phyloP scores from a whole-genome alignment of 2,888 invertebrate species.

The Blomia tropicalis region DNA sequence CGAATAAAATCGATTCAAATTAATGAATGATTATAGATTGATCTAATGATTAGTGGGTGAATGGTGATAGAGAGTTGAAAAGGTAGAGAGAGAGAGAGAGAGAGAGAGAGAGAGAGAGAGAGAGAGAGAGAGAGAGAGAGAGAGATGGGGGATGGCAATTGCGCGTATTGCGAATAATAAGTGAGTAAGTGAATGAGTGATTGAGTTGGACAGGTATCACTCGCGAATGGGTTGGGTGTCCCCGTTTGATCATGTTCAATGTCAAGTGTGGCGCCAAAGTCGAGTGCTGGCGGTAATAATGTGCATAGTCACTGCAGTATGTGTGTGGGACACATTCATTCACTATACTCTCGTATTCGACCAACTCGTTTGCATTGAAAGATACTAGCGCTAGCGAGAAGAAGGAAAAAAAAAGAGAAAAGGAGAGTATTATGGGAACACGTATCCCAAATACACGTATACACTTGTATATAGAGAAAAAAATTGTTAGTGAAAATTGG shows the following conservation, averaged over 20 bases:
- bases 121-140: too few relatives aligned
- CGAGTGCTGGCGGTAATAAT: not conserved
- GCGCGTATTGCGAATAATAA: too few relatives aligned
- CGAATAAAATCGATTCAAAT: too few relatives aligned
- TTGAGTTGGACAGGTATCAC: too few relatives aligned
- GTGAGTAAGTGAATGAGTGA: too few relatives aligned
- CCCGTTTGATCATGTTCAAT: too few relatives aligned
- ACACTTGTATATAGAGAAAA: not conserved
- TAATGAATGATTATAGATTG: too few relatives aligned
- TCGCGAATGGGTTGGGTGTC: too few relatives aligned
- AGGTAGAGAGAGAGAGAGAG: not conserved
- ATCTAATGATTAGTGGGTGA: not conserved
- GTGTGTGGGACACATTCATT: not conserved
- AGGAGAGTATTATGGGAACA: not conserved
- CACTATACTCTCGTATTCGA: not conserved
- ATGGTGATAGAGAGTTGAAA: not conserved
- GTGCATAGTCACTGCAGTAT: not conserved
- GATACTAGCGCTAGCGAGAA: too few relatives aligned
- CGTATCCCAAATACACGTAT: not conserved
- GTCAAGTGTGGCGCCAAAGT: not conserved
- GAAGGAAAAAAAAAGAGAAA: too few relatives aligned
- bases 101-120: conserved; percentile 2
- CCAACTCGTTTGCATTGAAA: not conserved
- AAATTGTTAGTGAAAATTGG: not conserved
- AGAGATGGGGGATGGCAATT: too few relatives aligned